Evolutionary conservation across 2,797 vertebrate genomes (phyloP).

Genomic region (Paratrypauchen microcephalus): DNA sequence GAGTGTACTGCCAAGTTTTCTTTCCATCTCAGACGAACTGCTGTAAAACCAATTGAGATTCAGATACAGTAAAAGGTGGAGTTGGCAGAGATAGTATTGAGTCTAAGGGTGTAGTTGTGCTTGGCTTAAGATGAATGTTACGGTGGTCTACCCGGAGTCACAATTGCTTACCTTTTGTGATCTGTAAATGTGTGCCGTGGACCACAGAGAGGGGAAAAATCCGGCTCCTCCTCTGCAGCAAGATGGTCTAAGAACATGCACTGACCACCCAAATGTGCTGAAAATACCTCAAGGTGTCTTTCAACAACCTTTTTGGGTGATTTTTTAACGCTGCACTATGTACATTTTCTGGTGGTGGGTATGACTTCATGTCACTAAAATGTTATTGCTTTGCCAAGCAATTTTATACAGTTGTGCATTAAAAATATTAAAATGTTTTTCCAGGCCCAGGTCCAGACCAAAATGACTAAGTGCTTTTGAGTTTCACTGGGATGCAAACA

Average conservation of each 20-base stretch:
- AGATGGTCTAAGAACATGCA: conserved; percentile 35
- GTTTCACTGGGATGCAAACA: too few species aligned
- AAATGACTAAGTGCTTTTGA: too few species aligned
- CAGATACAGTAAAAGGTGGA: neutral
- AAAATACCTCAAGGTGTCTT: neutral
- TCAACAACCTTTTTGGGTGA: too few species aligned
- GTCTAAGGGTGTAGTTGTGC: neutral
- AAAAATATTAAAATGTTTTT: too few species aligned
- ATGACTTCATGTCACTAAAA: too few species aligned
- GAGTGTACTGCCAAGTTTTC: neutral
- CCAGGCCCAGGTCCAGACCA: too few species aligned
- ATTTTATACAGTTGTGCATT: too few species aligned
- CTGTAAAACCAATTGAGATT: neutral
- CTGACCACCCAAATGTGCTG: conserved; percentile 20
- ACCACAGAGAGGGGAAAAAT: conserved; percentile 17
- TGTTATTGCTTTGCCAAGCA: too few species aligned
- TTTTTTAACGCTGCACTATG: too few species aligned
- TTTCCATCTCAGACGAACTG: neutral
- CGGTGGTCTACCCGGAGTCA: neutral
- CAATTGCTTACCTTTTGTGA: conserved; percentile 11
- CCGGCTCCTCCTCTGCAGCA: conserved; percentile 12
- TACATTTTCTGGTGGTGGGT: too few species aligned
- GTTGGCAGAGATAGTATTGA: neutral
- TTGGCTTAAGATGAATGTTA: conserved; percentile 1
- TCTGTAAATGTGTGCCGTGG: conserved; percentile 25